Conservation (phyloP, 2,888 invertebrate species). For the Deroplatys truncata region DNA sequence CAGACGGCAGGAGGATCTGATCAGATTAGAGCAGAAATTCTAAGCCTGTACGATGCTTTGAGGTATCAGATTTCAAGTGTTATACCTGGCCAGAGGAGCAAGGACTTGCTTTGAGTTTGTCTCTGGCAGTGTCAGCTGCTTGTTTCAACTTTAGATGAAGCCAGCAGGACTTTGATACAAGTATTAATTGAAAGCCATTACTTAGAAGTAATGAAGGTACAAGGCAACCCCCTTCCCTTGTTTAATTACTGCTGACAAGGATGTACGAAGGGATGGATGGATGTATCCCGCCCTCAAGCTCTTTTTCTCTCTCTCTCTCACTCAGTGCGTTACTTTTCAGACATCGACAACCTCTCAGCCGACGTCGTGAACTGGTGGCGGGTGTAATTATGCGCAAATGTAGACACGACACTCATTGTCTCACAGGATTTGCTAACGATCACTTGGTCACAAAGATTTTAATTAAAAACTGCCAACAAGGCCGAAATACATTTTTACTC, state of each 20-base stretch:
- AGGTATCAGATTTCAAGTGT: neutral
- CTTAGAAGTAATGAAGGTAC: constrained; percentile 3
- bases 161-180: neutral
- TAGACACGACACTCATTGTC: neutral
- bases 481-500: too few species aligned
- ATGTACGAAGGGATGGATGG: neutral
- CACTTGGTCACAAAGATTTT: neutral
- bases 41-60: too few species aligned
- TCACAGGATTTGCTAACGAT: neutral
- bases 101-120: too few species aligned
- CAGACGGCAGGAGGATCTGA: too few species aligned
- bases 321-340: too few species aligned
- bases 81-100: neutral
- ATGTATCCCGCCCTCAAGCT: neutral
- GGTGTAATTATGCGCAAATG: too few species aligned
- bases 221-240: neutral
- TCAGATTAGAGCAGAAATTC: too few species aligned
- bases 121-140: neutral
- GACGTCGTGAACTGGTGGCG: too few species aligned
- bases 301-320: neutral
- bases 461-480: neutral
- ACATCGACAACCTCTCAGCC: too few species aligned
- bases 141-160: constrained; percentile 1
- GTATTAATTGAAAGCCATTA: constrained; percentile 10
- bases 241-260: constrained; percentile 3